Evolutionary conservation across 2,113 vertebrate genomes (phyloP).

Genomic region (Brevimyrus niger): DNA sequence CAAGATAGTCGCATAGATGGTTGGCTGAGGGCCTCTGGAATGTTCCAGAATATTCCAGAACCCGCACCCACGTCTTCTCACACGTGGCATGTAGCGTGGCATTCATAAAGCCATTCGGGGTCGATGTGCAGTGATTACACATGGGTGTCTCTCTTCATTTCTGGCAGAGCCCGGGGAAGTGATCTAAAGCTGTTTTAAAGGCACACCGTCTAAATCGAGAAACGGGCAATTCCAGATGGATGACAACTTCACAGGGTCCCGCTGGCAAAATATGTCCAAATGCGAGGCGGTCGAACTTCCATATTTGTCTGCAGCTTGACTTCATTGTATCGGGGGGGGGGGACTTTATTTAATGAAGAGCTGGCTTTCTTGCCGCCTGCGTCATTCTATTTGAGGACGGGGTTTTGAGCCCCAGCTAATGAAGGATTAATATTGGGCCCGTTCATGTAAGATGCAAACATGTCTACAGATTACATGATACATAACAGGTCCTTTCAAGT

Average conservation of each 20-base stretch:
- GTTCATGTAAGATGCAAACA: constrained; percentile 18
- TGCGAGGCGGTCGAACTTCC: not conserved
- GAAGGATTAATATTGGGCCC: constrained; percentile 7
- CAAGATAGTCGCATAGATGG: not conserved
- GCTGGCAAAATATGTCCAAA: not conserved
- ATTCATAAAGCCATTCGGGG: not conserved
- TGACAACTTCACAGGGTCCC: not conserved
- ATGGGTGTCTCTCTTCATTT: not conserved
- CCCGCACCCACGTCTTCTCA: not conserved
- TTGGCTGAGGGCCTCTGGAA: not conserved
- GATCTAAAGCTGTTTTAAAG: not conserved
- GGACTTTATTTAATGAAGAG: not conserved
- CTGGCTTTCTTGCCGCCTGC: not conserved
- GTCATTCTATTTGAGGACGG: constrained; percentile 1
- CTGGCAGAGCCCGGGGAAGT: not conserved
- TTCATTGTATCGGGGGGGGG: not conserved
- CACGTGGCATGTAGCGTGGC: not conserved
- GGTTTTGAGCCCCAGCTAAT: not conserved
- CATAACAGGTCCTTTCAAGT: constrained; percentile 13
- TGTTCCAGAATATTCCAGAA: not conserved
- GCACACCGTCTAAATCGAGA: not conserved
- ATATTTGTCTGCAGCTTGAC: not conserved
- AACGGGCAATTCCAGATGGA: not conserved
- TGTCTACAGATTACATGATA: constrained; percentile 16
- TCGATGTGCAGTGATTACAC: not conserved